Evolutionary conservation across 2,113 vertebrate species (phyloP).

Genomic region (Sus scrofa): DNA sequence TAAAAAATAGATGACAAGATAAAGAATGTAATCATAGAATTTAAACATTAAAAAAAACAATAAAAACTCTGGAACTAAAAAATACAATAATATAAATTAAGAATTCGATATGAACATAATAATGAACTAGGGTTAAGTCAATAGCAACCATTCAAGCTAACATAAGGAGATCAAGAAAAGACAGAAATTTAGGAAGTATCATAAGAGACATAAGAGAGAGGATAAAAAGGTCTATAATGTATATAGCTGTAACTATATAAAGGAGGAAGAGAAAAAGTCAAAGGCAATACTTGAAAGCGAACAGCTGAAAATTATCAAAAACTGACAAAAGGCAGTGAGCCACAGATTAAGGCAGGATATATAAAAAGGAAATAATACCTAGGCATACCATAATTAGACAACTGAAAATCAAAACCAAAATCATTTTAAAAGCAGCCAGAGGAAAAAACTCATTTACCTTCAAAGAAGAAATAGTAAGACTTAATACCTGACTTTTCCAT

Average conservation of each 20-base stretch:
- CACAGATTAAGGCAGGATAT: background rate
- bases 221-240: background rate
- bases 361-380: background rate
- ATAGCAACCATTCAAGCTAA: background rate
- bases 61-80: background rate
- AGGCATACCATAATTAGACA: background rate
- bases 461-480: background rate
- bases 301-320: background rate
- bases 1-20: background rate
- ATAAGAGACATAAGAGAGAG: background rate
- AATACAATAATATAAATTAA: background rate
- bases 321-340: background rate
- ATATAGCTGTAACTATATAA: background rate
- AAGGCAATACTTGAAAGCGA: background rate
- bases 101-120: background rate
- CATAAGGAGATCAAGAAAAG: background rate
- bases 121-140: background rate
- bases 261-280: background rate
- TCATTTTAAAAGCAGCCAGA: background rate
- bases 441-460: conserved; percentile 16
- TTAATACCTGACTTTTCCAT: background rate
- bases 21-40: background rate
- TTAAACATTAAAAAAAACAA: background rate
- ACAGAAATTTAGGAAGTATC: background rate
- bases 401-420: background rate